Evolutionary conservation across 2,888 invertebrate genomes (phyloP).

Genomic region (Plutella xylostella): DNA sequence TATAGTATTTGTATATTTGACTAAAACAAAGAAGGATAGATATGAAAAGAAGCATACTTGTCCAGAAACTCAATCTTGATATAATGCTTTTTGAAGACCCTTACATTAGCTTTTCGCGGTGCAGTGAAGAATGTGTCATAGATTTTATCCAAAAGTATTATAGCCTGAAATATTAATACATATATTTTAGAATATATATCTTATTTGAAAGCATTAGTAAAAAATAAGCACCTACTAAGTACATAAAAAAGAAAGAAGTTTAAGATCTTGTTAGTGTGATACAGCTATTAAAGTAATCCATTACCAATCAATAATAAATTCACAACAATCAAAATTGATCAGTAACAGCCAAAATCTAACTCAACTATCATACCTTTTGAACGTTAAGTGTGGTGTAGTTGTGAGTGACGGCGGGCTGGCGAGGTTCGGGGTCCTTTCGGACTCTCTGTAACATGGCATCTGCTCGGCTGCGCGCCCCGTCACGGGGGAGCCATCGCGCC

Average conservation of each 20-base stretch:
- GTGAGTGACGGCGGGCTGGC: slow-evolving; percentile 26
- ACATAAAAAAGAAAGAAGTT: neutral
- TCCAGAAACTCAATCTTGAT: slow-evolving; percentile 79
- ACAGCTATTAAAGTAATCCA: too few species aligned
- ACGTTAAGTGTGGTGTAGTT: slow-evolving; percentile 44
- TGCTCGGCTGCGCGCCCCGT: slow-evolving; percentile 67
- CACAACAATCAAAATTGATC: slow-evolving; percentile 2
- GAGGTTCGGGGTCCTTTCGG: slow-evolving; percentile 56
- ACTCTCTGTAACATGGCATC: slow-evolving; percentile 85
- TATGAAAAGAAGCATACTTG: slow-evolving; percentile 58
- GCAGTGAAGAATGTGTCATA: slow-evolving; percentile 66
- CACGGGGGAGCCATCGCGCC: slow-evolving; percentile 33
- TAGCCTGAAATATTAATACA: slow-evolving; percentile 69
- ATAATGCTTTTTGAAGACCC: slow-evolving; percentile 74
- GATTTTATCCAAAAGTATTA: slow-evolving; percentile 76
- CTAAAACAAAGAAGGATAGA: slow-evolving; percentile 10
- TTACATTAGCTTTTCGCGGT: slow-evolving; percentile 68
- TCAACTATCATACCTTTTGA: slow-evolving; percentile 51
- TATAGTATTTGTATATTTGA: slow-evolving; percentile 1
- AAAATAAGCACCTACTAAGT: neutral
- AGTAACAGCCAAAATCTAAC: too few species aligned
- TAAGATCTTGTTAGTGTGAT: too few species aligned
- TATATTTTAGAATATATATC: slow-evolving; percentile 21
- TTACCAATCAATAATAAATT: neutral
- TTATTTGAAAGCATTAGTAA: neutral